Conservation (phyloP, 2,888 invertebrate species). For the Odontocerum albicorne region DNA sequence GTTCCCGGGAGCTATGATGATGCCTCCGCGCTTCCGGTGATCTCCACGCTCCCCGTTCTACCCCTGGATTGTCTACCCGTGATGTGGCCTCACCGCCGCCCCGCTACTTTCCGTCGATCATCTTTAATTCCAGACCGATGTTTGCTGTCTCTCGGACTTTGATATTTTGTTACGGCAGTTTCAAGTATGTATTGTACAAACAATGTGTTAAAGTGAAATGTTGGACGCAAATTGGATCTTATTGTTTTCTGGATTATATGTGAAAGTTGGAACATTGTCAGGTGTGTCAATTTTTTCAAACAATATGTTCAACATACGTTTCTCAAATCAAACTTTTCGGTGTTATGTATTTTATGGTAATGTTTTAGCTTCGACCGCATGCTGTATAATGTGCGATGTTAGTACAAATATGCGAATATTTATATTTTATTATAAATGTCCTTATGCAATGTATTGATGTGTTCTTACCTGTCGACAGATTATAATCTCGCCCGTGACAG, state of each 20-base stretch:
- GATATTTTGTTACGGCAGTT: too few relatives aligned
- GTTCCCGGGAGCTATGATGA: conserved; percentile 49
- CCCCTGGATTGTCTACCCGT: conserved; percentile 34
- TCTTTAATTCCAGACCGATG: too few relatives aligned
- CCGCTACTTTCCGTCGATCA: background rate
- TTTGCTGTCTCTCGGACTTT: too few relatives aligned
- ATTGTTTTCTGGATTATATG: too few relatives aligned
- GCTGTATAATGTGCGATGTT: background rate
- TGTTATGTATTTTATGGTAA: background rate
- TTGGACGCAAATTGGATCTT: too few relatives aligned
- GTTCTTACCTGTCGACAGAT: conserved; percentile 37
- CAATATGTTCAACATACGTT: background rate
- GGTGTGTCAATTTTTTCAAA: background rate
- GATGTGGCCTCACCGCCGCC: conserved; percentile 20
- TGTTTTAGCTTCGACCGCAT: background rate
- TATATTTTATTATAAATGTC: background rate
- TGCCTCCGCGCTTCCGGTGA: conserved; percentile 90
- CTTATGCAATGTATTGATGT: conserved; percentile 23
- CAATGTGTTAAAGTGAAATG: background rate
- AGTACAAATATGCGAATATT: background rate
- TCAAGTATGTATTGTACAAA: too few relatives aligned
- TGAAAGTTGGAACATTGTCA: background rate
- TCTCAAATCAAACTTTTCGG: background rate
- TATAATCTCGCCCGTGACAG: conserved; percentile 28
- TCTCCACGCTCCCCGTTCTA: conserved; percentile 58